A percentile compares a stretch with the other conserved stretches of the same genome.
These are phyloP conservation scores for Myiozetetes cayanensis DNA, from an alignment of 2,113 vertebrate species.

Conservation along the genomic window DNA sequence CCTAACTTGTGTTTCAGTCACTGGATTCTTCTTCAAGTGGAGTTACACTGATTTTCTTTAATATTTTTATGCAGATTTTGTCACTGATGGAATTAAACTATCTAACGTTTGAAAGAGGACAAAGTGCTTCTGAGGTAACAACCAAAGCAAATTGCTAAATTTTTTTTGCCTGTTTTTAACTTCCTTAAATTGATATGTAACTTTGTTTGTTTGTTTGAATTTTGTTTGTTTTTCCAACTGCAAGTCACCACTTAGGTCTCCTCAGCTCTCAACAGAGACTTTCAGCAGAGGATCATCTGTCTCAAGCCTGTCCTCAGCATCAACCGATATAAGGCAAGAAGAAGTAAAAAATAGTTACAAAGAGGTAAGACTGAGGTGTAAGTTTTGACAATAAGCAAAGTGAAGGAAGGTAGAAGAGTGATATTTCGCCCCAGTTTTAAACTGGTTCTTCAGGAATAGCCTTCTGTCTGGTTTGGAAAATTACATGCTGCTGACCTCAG, in stretches of 20 bases:
- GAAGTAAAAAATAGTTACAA: slow-evolving; percentile 75
- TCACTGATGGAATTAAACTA: slow-evolving; percentile 82
- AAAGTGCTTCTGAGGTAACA: slow-evolving; percentile 76
- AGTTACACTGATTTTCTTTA: background rate
- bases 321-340: slow-evolving; percentile 73
- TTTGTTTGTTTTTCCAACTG: background rate
- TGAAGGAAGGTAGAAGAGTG: background rate
- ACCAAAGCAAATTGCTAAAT: background rate
- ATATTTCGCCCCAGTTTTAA: background rate
- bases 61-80: slow-evolving; percentile 78
- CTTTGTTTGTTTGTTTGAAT: background rate
- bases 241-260: slow-evolving; percentile 77
- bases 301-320: slow-evolving; percentile 84
- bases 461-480: background rate
- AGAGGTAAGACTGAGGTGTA: slow-evolving; percentile 79
- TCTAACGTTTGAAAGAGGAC: slow-evolving; percentile 67
- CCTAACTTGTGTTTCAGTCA: background rate
- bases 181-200: background rate
- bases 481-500: background rate
- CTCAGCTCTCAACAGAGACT: slow-evolving; percentile 76
- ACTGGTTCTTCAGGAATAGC: background rate
- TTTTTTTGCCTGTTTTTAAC: background rate
- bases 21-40: background rate
- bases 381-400: background rate
- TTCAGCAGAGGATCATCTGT: slow-evolving; percentile 85